Conservation (phyloP, 2,797 vertebrate species). For the Phrynocephalus vlangalii region DNA sequence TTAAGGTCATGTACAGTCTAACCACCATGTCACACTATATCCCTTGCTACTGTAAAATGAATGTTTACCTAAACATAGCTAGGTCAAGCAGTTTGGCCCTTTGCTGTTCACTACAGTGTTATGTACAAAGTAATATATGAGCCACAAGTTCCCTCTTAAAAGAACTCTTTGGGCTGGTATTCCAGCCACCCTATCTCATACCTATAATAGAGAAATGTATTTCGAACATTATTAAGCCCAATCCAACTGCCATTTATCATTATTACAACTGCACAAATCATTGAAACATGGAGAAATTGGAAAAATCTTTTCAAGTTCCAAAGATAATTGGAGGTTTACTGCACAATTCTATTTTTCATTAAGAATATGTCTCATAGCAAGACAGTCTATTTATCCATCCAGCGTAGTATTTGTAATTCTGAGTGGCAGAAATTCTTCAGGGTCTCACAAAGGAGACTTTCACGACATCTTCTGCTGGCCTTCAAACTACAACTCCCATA, state of each 20-base stretch:
- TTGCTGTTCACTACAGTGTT: neutral
- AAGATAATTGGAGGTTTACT: too few species aligned
- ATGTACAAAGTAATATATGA: too few species aligned
- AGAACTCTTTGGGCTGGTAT: neutral
- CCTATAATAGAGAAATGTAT: neutral
- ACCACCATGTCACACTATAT: too few species aligned
- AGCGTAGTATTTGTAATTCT: neutral
- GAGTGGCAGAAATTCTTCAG: neutral
- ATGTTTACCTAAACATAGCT: neutral
- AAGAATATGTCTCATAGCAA: neutral
- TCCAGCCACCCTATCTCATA: neutral
- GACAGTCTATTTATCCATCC: neutral
- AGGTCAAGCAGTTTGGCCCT: neutral
- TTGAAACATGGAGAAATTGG: neutral
- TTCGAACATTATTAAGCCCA: neutral
- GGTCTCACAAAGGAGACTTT: neutral
- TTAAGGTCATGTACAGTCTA: too few species aligned
- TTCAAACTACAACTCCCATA: neutral
- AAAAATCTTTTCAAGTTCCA: neutral
- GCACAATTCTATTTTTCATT: neutral
- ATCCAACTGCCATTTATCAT: neutral
- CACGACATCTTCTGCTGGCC: neutral
- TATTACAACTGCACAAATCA: neutral
- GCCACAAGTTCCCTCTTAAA: neutral
- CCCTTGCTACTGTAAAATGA: neutral